Base-by-base conservation (phyloP, 2,888 invertebrate species). In the Enoplolaimus lenunculus region DNA sequence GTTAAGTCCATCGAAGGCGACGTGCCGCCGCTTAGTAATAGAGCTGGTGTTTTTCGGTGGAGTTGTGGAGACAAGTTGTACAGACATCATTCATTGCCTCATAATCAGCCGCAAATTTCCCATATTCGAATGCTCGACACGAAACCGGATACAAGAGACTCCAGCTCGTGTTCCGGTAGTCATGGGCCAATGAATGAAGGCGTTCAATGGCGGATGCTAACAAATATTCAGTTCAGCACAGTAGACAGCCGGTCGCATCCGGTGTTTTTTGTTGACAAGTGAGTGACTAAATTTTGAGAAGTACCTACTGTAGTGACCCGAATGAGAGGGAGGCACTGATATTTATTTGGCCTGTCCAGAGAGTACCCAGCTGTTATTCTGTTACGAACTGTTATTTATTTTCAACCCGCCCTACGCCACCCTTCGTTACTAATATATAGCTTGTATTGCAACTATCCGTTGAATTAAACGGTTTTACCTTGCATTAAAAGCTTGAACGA, bases 11-110 rank as follows among this genome's bases (percentile, higher is more conserved):
- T 21, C 3, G n/a, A n/a, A 3, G 34, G 34, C 67, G n/a, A 34
- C 28, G 34, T 31, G 26, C 26, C 26, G 31, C 29, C 31, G 31
- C 34, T 66, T 34, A 34, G 29, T 21, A 26, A 21, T 13, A 2
- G 67, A n/a, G 31, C 67, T 31, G 67, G 67, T 13, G 67, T 66
- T 33, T 66, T 66, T n/a, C 67, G 67, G 30, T 66, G 67, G 67
- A 34, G 33, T 13, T 66, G 67, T 31, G 67, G 31, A n/a, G n/a
- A 21, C 33, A 3, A 7, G 2, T n/a, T 66, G 7, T 66, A 7
- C n/a, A 31, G 67, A 3, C 67, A 66, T 31, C 67, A 66, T 34
- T 33, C 34, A 13, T n/a, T 34, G 13, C 67, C 67, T 21, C 67
- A 66, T 34, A n/a, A 34, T 31, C 33, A 66, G 33, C 67, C 67